Evolutionary conservation across 2,888 invertebrate genomes (phyloP), one percentile per base, ranked within the genome.

Genomic region (Idaea dimidiata): DNA sequence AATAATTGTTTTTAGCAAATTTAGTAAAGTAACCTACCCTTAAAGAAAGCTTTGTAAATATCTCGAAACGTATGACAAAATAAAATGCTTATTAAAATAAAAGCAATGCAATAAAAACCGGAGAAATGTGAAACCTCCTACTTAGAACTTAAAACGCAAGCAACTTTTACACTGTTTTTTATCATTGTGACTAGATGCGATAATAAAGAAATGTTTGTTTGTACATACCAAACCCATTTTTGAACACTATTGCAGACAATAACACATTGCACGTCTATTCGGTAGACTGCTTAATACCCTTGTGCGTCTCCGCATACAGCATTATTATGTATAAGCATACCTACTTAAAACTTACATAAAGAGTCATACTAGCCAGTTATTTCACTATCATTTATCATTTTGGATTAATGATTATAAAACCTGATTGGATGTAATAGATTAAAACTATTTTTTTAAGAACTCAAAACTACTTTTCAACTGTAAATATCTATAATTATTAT

Each of bases 201-300:
- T 24, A 24, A 24, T 3, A 3, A 24, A 24, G 5, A 3, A 24
- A 43, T 3, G 8, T 43, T 10, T 43, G 43, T 43, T 10, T 43
- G 6, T 59, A 69, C 78, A 70, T 59, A 79, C 79, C 72, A 67
- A 68, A 58, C 65, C 58, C 73, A 78, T 75, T 54, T 61, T 73
- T 57, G 54, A 66, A 58, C 63, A 63, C 69, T 66, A 65, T 61
- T 61, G 62, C 61, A 53, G 66, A 70, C 67, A 3, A 3, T 60
- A 24, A 32, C 59, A 69, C 59, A 66, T 62, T 68, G 65, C 76
- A 76, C 82, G 82, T 82, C 80, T 72, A 67, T 65, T 66, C 75
- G 10, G 64, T 59, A 14, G 64, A 62, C 62, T 59, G 72, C 62
- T 68, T 69, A 62, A 64, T 72, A 67, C 72, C 66, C 68, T 68